Conservation (phyloP, 1,140 invertebrate genomes). For the Atta colombica region DNA sequence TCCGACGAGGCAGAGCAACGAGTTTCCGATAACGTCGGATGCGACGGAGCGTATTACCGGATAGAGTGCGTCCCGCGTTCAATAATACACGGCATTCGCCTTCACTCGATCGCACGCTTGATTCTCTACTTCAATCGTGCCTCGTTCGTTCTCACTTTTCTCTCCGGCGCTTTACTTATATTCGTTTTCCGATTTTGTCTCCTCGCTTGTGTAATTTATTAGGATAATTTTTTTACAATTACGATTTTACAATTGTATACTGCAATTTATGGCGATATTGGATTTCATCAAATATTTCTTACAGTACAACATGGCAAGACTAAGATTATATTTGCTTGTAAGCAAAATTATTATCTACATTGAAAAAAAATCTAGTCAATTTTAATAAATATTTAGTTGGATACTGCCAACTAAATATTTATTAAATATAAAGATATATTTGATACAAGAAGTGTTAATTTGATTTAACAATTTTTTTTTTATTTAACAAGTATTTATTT, state of each 20-base stretch:
- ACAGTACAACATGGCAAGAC: neutral
- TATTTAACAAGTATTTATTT: too few relatives aligned
- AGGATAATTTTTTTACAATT: slow-evolving; percentile 21
- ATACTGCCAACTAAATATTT: too few relatives aligned
- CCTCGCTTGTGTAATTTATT: neutral
- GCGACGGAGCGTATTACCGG: slow-evolving; percentile 81
- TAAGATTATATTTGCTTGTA: neutral
- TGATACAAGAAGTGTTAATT: too few relatives aligned
- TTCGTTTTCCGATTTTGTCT: too few relatives aligned
- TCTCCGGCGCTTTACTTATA: neutral
- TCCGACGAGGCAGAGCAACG: slow-evolving; percentile 78
- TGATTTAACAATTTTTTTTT: too few relatives aligned
- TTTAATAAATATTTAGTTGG: too few relatives aligned
- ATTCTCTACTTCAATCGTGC: slow-evolving; percentile 54
- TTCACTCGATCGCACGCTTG: slow-evolving; percentile 76
- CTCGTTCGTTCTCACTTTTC: slow-evolving; percentile 12
- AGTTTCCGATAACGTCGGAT: slow-evolving; percentile 83
- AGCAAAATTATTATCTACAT: neutral
- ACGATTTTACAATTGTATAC: neutral
- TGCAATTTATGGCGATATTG: too few relatives aligned
- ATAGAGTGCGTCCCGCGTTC: slow-evolving; percentile 78
- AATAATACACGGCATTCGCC: slow-evolving; percentile 76
- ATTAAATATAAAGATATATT: too few relatives aligned
- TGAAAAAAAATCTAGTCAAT: too few relatives aligned
- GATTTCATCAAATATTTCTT: neutral